Base-by-base conservation (phyloP, 1,140 invertebrate species). In the Hydropsyche tenuis region DNA sequence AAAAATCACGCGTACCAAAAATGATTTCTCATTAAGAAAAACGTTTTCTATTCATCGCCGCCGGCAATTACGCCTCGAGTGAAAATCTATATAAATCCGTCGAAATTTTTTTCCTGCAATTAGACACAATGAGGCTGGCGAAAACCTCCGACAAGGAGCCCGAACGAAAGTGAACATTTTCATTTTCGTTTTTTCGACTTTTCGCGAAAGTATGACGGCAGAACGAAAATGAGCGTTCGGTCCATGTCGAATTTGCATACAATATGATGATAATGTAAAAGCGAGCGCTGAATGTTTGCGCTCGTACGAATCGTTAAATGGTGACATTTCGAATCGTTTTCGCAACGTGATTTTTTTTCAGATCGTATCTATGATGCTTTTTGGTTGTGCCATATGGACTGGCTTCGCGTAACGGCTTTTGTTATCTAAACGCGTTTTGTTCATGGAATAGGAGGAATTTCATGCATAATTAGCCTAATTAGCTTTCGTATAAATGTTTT, bases 21-120 rank as follows among this genome's bases (percentile, higher is more conserved):
- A 53, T 1, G 48, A 53, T 53, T 53, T 53, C 48, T 53, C 48
- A 53, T 53, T 53, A 53, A 53, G 48, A 53, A 53, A 53, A 53
- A 53, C 48, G 48, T 53, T 53, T 53, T 53, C 48, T 53, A 53
- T 53, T 53, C 48, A 53, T 18, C 9, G 48, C 7, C 48, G 48
- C 7, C 48, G 48, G 48, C 48, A 53, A 53, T 53, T 53, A 53
- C 48, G 48, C 48, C 48, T 53, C 48, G 48, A 53, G 48, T 53
- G 48, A 53, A 53, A 53, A 53, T 20, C 48, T 53, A 53, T 53
- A 53, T 53, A 53, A 53, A 53, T 53, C 18, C 18, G 14, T 7
- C 48, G 16, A 6, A n/a, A 18, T 18, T 18, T 16, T 18, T 18
- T 1, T 18, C 16, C 1, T 18, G 20, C 16, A 53, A 46, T 53